Base-by-base conservation (phyloP, 1,140 invertebrate species). In the Hyposmocoma kahamanoa region DNA sequence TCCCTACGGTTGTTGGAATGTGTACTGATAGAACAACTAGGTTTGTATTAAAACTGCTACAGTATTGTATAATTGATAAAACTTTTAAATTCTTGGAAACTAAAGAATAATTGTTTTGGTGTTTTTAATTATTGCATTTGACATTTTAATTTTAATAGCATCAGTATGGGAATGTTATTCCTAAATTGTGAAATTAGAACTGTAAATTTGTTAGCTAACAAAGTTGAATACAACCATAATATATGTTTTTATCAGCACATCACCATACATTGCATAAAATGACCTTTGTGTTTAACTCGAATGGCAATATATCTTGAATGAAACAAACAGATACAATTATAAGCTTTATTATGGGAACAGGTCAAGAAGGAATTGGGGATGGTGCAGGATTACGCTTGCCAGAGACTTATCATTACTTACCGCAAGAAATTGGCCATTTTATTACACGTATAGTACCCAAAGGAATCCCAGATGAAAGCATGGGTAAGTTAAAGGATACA, bases 391-490 rank as follows among this genome's bases (percentile, higher is more conserved):
- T 87, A 57, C 82, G 78, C 59, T 63, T 86, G 28, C 91, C 91
- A 38, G 86, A 90, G 78, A 87, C 88, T 19, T 90, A 87, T 62
- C 92, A 93, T 68, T 92, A 91, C 73, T 79, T 89, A 53, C 90
- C 90, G 1, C 64, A 76, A 48, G 87, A 90, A 49, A 89, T 92
- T 58, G 92, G 92, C 6, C 92, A 95, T 84, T 92, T 95, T 54
- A 66, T 96, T 11, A 93, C 93, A 36, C 84, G 92, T 58, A 81
- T 94, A 13, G 92, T 94, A 66, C 89, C 92, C 28, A 87, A 88
- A 61, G 86, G 84, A 15, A 84, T 88, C 41, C 78, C 88, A 18
- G 90, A 93, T 67, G 89, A 91, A 50, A 83, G 87, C 49, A 85
- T 90, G 78, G 86, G 92, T 93, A 87, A 87, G 87, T 72, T 8